Conservation (phyloP, 2,888 invertebrate species). For the Dicyrtomina minuta region DNA sequence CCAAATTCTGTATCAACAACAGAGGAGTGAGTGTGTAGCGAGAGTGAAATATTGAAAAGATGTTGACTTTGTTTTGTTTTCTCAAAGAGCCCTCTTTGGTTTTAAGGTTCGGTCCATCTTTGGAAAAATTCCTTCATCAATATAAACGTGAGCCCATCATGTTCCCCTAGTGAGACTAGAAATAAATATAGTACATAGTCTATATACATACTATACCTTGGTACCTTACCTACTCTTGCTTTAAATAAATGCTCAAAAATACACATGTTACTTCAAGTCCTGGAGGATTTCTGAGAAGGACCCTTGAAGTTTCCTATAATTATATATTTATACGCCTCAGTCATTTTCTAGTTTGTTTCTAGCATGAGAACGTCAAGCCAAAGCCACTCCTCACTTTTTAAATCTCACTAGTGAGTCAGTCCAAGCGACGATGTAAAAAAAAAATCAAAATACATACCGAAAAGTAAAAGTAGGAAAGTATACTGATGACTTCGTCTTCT, state of each 20-base stretch:
- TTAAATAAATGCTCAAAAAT: too few species aligned
- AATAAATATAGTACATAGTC: too few species aligned
- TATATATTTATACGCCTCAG: not conserved
- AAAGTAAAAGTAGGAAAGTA: too few species aligned
- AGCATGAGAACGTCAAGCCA: not conserved
- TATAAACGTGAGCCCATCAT: too few species aligned
- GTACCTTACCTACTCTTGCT: too few species aligned
- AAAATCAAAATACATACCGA: too few species aligned
- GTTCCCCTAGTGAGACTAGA: too few species aligned
- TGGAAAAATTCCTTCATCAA: conserved; percentile 20
- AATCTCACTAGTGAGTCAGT: too few species aligned
- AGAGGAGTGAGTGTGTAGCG: not conserved
- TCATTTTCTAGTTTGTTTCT: not conserved
- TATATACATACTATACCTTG: too few species aligned
- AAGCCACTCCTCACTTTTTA: conserved; percentile 14
- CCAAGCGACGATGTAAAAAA: not conserved
- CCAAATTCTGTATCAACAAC: conserved; percentile 1
- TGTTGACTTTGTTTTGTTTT: conserved; percentile 18
- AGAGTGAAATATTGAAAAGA: conserved; percentile 3
- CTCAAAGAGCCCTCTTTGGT: conserved; percentile 12
- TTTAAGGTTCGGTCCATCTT: conserved; percentile 11
- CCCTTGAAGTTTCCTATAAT: conserved; percentile 8
- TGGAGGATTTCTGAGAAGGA: conserved; percentile 1
- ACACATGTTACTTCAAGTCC: too few species aligned
- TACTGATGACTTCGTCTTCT: too few species aligned